Evolutionary conservation across 2,113 vertebrate species (phyloP).

Genomic region (Pontoporia blainvillei): DNA sequence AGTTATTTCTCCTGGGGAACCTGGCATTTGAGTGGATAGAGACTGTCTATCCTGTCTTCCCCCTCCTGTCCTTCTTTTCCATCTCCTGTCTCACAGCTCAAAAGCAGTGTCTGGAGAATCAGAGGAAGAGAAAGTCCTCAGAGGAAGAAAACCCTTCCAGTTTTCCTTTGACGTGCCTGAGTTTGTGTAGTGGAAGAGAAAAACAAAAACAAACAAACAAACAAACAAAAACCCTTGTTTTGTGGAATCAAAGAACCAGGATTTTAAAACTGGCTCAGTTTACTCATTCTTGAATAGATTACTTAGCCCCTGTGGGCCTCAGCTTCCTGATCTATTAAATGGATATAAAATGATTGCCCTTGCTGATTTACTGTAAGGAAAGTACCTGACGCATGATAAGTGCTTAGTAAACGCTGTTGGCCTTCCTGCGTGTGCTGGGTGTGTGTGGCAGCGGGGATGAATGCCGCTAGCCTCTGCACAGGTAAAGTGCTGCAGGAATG

Average conservation of each 20-base stretch:
- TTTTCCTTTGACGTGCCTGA: not conserved
- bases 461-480: not conserved
- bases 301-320: not conserved
- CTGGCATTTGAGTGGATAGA: not conserved
- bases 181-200: not conserved
- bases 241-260: not conserved
- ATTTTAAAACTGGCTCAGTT: conserved; percentile 1
- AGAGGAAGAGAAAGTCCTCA: not conserved
- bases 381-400: not conserved
- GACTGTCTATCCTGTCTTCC: not conserved
- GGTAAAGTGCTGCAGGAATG: not conserved
- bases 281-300: not conserved
- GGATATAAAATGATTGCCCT: not conserved
- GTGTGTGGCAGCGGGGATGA: fast-evolving
- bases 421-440: not conserved
- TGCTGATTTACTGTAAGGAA: not conserved
- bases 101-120: not conserved
- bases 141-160: not conserved
- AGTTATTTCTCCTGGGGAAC: not conserved
- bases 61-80: not conserved
- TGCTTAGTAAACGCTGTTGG: not conserved
- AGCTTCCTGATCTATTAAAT: not conserved
- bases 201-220: not conserved
- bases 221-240: not conserved
- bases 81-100: not conserved